Evolutionary conservation across 53 echinoderm and acorn worm species (phyloP).

Genomic region (Antedon mediterranea): DNA sequence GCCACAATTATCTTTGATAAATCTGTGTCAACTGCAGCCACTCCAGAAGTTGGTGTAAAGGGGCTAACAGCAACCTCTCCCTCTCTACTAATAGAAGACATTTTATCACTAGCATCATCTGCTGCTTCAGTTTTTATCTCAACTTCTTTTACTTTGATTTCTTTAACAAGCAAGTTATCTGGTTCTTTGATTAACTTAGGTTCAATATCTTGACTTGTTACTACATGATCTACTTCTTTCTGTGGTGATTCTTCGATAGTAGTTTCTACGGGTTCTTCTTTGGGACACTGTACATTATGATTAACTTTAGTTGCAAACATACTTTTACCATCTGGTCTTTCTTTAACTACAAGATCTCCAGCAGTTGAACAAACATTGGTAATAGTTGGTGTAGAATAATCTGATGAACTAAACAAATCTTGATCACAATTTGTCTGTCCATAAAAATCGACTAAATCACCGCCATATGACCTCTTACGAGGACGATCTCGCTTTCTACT

Average conservation of each 20-base stretch:
- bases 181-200: not conserved
- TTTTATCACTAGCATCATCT: not conserved
- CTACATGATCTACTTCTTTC: not conserved
- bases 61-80: not conserved
- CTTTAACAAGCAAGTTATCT: not conserved
- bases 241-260: not conserved
- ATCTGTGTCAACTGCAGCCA: not conserved
- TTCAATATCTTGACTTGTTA: not conserved
- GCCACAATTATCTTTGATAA: not conserved
- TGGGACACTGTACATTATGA: not conserved
- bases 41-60: not conserved
- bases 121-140: not conserved
- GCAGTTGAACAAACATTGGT: not conserved
- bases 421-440: conserved; percentile 9
- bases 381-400: not conserved
- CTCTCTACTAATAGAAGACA: not conserved
- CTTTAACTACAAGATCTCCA: not conserved
- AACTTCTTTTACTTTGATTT: no score
- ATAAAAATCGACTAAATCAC: conserved; percentile 82
- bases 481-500: conserved; percentile 5
- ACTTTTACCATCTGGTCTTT: not conserved
- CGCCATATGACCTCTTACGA: conserved; percentile 9
- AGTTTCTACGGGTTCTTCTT: not conserved
- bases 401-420: not conserved
- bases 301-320: not conserved